Evolutionary conservation across 2,797 vertebrate species (phyloP), one percentile per base, ranked within the genome.

Genomic region (Naso thynnoides): DNA sequence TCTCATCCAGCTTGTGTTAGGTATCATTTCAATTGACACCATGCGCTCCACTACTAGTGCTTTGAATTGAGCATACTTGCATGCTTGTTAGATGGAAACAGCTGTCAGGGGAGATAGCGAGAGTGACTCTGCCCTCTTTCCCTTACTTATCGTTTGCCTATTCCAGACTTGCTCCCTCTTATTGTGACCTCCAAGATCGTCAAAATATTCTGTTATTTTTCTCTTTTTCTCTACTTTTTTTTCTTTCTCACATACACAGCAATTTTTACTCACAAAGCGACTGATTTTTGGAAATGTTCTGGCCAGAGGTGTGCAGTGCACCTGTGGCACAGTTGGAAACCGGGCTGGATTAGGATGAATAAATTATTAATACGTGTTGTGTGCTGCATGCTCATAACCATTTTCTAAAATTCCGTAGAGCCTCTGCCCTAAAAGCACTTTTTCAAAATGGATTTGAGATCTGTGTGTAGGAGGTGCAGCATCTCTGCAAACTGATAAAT

Each of bases 71-170:
- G 86, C 85, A 80, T 68, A 79, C 81, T 86, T 76, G 86, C 89
- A 93, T 86, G 88, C 88, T 84, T 91, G 88, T 92, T 91, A 86
- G 90, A 91, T 90, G 82, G 88, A 91, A 87, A 89, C 89, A 88
- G 91, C 88, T 93, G 90, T 88, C 91, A 79, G 77, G 78, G 77
- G 82, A 90, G 91, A 90, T 92, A 90, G 84, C 66, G 33, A 72
- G 72, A 82, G 72, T 81, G 82, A 87, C 85, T 89, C 88, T 83
- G 78, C 83, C 71, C 52, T 78, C 77, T 70, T 79, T 67, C 67
- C 63, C 64, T 64, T 63, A 83, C 77, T 87, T 87, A 86, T 87
- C 66, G 24, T 78, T 90, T 83, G 75, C 84, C 75, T 85, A 80
- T 86, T 89, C 73, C 85, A 73, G 73, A 80, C 86, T 52, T 74